Percentiles rank a stretch among this genome's conserved stretches.
These are phyloP conservation scores for Chouioia cunea DNA, from an alignment of 2,888 invertebrate genomes.

Conservation along the genomic window DNA sequence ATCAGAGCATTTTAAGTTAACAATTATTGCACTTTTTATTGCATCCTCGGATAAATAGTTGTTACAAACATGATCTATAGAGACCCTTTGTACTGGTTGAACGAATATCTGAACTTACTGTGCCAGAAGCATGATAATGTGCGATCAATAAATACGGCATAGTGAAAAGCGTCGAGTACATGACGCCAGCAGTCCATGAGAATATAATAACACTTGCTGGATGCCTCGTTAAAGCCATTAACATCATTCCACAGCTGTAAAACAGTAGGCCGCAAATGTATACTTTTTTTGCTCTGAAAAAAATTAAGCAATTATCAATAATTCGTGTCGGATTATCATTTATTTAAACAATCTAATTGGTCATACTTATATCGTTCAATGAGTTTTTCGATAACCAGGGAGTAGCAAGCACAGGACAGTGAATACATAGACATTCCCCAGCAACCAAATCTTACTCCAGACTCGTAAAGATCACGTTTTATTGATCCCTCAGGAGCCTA, in stretches of 20 bases:
- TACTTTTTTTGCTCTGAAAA: conserved; percentile 84
- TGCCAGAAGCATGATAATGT: conserved; percentile 86
- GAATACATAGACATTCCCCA: conserved; percentile 98
- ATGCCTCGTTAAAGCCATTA: conserved; percentile 85
- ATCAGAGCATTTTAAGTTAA: no score
- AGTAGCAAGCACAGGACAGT: conserved; percentile 94
- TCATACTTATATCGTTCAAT: conserved; percentile 76
- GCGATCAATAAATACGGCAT: conserved; percentile 96
- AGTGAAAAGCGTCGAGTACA: conserved; percentile 97
- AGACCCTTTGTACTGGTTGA: no score
- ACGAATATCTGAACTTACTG: conserved; percentile 32
- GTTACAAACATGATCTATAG: no score
- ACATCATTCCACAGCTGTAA: conserved; percentile 89
- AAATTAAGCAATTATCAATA: conserved; percentile 4
- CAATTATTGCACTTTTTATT: no score
- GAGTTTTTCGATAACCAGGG: conserved; percentile 87
- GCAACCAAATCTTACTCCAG: conserved; percentile 94
- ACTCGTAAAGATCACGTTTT: conserved; percentile 81
- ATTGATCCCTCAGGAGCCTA: conserved; percentile 79
- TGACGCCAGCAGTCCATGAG: conserved; percentile 94
- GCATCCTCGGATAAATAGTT: no score
- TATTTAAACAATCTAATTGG: not conserved
- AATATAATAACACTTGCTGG: conserved; percentile 86
- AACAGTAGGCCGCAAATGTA: conserved; percentile 91
- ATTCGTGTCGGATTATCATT: no score